A percentile compares a stretch with the other conserved stretches of the same genome.
phyloP scores from a whole-genome alignment of 2,888 invertebrate species.

The Drosophila nr. fundita region DNA sequence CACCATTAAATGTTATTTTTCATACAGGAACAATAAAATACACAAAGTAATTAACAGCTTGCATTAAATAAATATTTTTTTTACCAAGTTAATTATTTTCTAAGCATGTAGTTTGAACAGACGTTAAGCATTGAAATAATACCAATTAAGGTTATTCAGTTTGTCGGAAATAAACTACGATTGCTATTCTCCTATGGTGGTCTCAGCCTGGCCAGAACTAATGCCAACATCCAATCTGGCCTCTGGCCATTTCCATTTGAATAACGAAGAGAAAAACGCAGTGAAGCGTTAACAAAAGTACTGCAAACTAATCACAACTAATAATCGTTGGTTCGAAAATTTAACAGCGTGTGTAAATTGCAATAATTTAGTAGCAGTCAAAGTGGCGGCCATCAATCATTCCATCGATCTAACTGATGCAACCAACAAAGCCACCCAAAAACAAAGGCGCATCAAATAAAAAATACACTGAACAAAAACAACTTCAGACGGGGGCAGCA shows the following conservation, averaged over 20 bases:
- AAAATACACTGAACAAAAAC: neutral
- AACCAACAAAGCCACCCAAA: constrained; percentile 25
- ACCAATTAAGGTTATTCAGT: neutral
- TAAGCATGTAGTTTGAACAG: neutral
- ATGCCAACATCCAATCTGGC: neutral
- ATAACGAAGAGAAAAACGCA: neutral
- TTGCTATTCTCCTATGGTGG: neutral
- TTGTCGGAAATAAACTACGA: neutral
- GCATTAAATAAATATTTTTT: neutral
- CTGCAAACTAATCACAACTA: constrained; percentile 48
- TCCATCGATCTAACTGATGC: constrained; percentile 51
- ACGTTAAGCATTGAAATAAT: neutral
- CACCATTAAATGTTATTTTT: neutral
- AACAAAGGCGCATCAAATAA: neutral
- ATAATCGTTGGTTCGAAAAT: constrained; percentile 26
- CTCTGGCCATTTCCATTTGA: neutral
- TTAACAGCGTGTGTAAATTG: constrained; percentile 68
- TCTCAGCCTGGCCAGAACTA: neutral
- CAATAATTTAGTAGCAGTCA: constrained; percentile 62
- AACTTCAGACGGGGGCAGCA: constrained; percentile 18
- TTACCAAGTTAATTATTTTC: neutral
- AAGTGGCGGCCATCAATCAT: constrained; percentile 59
- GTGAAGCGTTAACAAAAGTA: constrained; percentile 40
- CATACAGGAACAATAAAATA: neutral
- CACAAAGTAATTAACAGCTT: neutral